Conservation (phyloP, 2,888 invertebrate genomes). For the Tetheella fluctuosa region DNA sequence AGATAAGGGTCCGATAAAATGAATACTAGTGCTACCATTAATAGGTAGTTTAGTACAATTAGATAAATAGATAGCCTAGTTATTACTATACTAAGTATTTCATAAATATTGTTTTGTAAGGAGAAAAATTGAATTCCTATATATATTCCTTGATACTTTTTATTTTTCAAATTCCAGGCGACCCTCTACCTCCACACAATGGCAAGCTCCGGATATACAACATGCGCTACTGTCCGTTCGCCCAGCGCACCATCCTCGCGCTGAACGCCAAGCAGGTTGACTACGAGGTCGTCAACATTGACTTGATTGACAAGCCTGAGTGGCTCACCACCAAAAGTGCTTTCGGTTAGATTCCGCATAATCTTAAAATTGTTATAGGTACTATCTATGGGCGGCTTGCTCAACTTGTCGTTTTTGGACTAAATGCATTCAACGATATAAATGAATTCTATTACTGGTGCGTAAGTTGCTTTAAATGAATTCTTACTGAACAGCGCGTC, state of each 20-base stretch:
- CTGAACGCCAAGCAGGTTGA: conserved; percentile 90
- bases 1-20: too few species aligned
- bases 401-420: neutral
- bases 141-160: too few species aligned
- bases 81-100: too few species aligned
- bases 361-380: neutral
- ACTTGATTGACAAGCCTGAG: conserved; percentile 90
- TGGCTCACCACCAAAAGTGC: conserved; percentile 89
- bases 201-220: conserved; percentile 90
- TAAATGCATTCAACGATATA: neutral
- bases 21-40: too few species aligned
- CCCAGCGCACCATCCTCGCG: conserved; percentile 89
- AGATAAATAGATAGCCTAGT: too few species aligned
- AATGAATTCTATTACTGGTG: too few species aligned
- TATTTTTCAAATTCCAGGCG: conserved; percentile 82
- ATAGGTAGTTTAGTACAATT: too few species aligned
- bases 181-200: conserved; percentile 85
- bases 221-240: conserved; percentile 93
- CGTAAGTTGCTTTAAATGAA: too few species aligned
- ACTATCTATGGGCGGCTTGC: too few species aligned
- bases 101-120: too few species aligned
- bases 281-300: conserved; percentile 89
- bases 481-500: too few species aligned
- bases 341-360: conserved; percentile 59
- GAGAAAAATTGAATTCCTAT: too few species aligned